These are phyloP conservation scores for Archegozetes longisetosus DNA, from an alignment of 1,140 invertebrate species.

Conservation along the genomic window DNA sequence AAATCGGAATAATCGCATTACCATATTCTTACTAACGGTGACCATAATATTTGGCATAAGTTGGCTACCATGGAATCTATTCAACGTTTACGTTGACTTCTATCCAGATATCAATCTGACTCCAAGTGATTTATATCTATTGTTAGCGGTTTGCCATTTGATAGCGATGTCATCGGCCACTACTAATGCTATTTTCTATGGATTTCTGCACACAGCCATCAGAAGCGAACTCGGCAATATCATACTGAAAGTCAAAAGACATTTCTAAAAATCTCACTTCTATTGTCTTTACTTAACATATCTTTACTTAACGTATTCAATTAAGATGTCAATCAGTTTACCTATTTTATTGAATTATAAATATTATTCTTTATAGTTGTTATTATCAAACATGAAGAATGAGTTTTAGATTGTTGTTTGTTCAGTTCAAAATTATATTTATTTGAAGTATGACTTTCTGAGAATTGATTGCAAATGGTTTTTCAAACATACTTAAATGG, in stretches of 20 bases:
- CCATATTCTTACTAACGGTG: conserved; percentile 27
- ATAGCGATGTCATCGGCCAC: conserved; percentile 38
- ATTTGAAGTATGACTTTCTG: too few species aligned
- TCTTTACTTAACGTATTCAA: too few species aligned
- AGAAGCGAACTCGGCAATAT: conserved; percentile 26
- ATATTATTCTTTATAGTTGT: too few species aligned
- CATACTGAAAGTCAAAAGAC: neutral
- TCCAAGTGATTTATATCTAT: conserved; percentile 29
- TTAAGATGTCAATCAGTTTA: too few species aligned
- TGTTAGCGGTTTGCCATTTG: conserved; percentile 38
- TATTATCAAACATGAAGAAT: too few species aligned
- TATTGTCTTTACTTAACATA: too few species aligned
- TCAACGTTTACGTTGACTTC: conserved; percentile 35
- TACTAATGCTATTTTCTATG: conserved; percentile 39
- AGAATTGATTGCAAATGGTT: too few species aligned
- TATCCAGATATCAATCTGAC: conserved; percentile 21
- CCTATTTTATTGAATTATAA: too few species aligned
- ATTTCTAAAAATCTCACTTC: too few species aligned
- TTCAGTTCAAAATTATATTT: too few species aligned
- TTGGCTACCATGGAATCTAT: conserved; percentile 38
- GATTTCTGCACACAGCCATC: conserved; percentile 38
- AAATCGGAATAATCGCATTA: conserved; percentile 36
- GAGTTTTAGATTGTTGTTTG: too few species aligned
- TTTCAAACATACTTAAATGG: too few species aligned
- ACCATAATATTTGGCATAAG: conserved; percentile 26